Percentiles rank a stretch among this genome's conserved stretches.
Evolutionary conservation across 2,113 vertebrate species (phyloP).

Genomic region (Megaceryle torquata): DNA sequence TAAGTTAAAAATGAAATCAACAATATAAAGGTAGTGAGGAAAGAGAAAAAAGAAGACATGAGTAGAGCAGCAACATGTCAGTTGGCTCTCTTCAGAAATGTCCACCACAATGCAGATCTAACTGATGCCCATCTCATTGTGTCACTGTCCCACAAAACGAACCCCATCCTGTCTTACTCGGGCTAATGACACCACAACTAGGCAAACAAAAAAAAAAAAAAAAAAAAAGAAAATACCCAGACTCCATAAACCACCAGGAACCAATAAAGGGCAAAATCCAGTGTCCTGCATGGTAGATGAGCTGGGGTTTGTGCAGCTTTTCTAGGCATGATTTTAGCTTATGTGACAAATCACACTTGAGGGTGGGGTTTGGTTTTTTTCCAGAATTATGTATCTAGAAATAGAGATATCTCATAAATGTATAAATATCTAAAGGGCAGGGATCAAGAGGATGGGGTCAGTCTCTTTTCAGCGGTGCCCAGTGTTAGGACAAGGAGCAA

Average conservation of each 20-base stretch:
- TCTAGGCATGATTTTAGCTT: neutral
- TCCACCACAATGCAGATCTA: neutral
- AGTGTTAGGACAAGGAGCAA: too few species aligned
- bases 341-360: neutral
- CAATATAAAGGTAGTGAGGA: rapidly evolving
- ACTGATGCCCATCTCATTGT: neutral
- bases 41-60: neutral
- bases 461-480: too few species aligned
- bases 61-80: neutral
- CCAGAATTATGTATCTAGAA: neutral
- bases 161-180: neutral
- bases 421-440: too few species aligned
- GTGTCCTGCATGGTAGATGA: neutral
- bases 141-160: neutral
- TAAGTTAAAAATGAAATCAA: neutral
- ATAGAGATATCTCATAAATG: neutral
- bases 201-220: too few species aligned
- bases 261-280: neutral
- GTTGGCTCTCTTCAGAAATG: neutral
- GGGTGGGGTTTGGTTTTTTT: neutral
- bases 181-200: neutral
- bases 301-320: neutral
- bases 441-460: too few species aligned
- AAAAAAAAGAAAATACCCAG: neutral
- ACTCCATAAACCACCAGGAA: neutral